Evolutionary conservation across 2,888 invertebrate genomes (phyloP).

Genomic region (Orthonychiurus folsomi): DNA sequence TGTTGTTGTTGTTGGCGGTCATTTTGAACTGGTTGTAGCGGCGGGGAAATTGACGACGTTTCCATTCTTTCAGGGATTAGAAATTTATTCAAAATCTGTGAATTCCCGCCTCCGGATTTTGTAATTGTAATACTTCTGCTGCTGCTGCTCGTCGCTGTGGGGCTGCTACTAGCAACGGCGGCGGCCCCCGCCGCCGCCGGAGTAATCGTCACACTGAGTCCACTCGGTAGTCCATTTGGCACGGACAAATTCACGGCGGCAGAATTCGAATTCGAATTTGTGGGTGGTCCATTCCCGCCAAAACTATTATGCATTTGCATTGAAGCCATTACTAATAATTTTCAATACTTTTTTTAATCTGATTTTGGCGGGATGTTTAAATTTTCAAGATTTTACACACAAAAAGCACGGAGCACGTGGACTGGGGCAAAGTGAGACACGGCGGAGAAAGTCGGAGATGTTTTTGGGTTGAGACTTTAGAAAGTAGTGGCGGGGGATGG

Average conservation of each 20-base stretch:
- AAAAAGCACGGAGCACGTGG: not conserved
- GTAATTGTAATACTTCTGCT: not conserved
- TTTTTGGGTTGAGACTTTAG: no score
- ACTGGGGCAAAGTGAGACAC: not conserved
- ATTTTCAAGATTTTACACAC: not conserved
- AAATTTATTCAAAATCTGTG: not conserved
- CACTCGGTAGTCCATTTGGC: conserved; percentile 11
- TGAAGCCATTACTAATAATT: no score
- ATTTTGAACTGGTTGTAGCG: conserved; percentile 16
- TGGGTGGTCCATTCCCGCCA: conserved; percentile 14
- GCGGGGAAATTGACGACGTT: conserved; percentile 20
- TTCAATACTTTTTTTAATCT: no score
- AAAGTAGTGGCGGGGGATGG: not conserved
- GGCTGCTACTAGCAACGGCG: not conserved
- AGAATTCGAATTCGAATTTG: conserved; percentile 22
- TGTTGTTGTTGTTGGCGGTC: not conserved
- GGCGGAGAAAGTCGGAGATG: no score
- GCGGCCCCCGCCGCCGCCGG: conserved; percentile 12
- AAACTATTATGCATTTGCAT: not conserved
- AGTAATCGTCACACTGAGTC: conserved; percentile 31
- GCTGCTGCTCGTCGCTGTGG: conserved; percentile 6
- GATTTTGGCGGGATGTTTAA: not conserved
- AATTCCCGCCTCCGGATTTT: not conserved
- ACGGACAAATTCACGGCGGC: not conserved
- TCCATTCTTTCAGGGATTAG: no score